These are phyloP conservation scores for Nephila pilipes DNA, from an alignment of 1,140 invertebrate species.

Conservation along the genomic window DNA sequence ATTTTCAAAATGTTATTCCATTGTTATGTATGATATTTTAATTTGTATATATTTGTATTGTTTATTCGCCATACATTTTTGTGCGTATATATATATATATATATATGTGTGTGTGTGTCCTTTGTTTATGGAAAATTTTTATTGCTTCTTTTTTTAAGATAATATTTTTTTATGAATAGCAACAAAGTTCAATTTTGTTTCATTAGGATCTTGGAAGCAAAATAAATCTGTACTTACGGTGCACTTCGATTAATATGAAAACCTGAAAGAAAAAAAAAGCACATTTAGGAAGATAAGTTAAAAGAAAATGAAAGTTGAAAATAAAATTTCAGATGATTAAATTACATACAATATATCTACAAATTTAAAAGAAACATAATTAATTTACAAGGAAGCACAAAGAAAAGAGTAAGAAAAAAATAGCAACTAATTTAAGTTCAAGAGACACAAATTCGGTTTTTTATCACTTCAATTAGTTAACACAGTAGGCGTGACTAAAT, in stretches of 20 bases:
- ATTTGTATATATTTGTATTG: no score
- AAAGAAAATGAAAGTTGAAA: background rate
- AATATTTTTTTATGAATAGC: no score
- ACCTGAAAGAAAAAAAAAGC: background rate
- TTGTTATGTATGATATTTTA: no score
- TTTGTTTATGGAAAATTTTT: no score
- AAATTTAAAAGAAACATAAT: background rate
- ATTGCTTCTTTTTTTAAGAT: no score
- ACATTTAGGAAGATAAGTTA: background rate
- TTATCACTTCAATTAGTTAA: background rate
- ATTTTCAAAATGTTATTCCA: no score
- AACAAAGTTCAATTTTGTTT: no score
- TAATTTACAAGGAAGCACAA: background rate
- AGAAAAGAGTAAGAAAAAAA: no score
- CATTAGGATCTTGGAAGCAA: no score
- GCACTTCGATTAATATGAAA: background rate
- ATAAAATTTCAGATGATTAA: background rate
- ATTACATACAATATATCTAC: background rate
- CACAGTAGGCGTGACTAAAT: slow-evolving; percentile 24
- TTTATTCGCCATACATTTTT: no score
- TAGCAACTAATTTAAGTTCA: background rate
- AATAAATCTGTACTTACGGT: background rate
- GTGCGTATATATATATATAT: no score
- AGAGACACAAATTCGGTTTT: background rate
- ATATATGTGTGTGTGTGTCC: no score